Evolutionary conservation across 30 jellyfish, hydroid and myxozoan species (phyloP).

Genomic region (Catostylus mosaicus): DNA sequence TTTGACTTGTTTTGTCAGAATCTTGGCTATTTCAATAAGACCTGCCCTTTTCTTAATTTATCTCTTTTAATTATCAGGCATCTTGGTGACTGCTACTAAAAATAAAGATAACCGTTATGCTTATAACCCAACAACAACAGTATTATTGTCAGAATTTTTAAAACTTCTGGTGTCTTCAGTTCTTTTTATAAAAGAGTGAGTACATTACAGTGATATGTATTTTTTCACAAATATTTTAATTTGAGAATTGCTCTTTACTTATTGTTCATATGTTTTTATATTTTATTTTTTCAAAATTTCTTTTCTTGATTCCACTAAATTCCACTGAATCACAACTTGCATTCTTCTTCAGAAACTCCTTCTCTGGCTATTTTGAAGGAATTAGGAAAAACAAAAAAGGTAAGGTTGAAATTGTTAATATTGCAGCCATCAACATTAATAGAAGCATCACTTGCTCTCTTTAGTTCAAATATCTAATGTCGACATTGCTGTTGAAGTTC

Average conservation of each 20-base stretch:
- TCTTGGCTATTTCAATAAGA: too few species aligned
- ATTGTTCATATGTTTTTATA: neutral
- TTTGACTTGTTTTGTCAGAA: too few species aligned
- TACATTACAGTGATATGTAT: neutral
- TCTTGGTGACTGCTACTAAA: constrained; percentile 93
- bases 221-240: neutral
- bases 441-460: too few species aligned
- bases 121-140: constrained; percentile 91
- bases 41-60: too few species aligned
- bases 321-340: too few species aligned
- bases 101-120: constrained; percentile 74
- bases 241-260: neutral
- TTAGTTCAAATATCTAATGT: too few species aligned
- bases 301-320: too few species aligned
- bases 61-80: constrained; percentile 84
- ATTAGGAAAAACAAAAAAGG: constrained; percentile 32
- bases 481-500: too few species aligned
- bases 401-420: neutral
- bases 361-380: constrained; percentile 37
- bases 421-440: too few species aligned
- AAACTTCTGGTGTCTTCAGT: constrained; percentile 74
- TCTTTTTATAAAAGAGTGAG: constrained; percentile 80
- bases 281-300: too few species aligned
- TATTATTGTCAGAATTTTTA: constrained; percentile 80
- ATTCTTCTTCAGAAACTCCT: constrained; percentile 4